Conservation (phyloP, 2,113 vertebrate genomes). For the Piliocolobus tephrosceles region DNA sequence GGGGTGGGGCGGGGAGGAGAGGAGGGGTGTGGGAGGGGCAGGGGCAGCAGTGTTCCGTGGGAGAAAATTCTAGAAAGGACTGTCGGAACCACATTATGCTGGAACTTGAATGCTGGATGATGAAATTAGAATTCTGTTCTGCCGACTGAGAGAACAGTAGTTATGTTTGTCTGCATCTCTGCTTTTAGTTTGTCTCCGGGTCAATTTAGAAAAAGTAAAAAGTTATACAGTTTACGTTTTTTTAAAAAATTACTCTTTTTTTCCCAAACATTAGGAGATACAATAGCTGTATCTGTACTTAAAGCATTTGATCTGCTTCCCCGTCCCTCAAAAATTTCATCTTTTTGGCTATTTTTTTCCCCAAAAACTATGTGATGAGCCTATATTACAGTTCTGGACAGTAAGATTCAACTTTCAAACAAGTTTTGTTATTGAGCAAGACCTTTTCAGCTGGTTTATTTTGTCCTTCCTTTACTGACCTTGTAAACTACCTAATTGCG, state of each 20-base stretch:
- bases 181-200: not conserved
- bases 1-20: accelerated
- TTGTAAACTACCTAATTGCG: slow-evolving; percentile 76
- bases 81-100: not conserved
- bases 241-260: not conserved
- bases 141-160: not conserved
- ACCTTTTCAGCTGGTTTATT: slow-evolving; percentile 50
- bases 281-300: not conserved
- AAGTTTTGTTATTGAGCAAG: slow-evolving; percentile 67
- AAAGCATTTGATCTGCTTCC: not conserved
- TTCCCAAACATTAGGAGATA: not conserved
- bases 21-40: too few relatives aligned
- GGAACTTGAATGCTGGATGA: not conserved
- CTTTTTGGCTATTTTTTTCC: not conserved
- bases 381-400: slow-evolving; percentile 11
- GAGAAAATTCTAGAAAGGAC: not conserved
- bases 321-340: not conserved
- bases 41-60: accelerated
- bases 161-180: not conserved
- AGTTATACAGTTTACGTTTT: not conserved
- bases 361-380: not conserved
- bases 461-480: slow-evolving; percentile 69
- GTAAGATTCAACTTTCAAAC: slow-evolving; percentile 52
- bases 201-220: slow-evolving; percentile 14
- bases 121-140: not conserved